phyloP scores from a whole-genome alignment of 2,888 invertebrate species.

The Iselma pallidipennis region DNA sequence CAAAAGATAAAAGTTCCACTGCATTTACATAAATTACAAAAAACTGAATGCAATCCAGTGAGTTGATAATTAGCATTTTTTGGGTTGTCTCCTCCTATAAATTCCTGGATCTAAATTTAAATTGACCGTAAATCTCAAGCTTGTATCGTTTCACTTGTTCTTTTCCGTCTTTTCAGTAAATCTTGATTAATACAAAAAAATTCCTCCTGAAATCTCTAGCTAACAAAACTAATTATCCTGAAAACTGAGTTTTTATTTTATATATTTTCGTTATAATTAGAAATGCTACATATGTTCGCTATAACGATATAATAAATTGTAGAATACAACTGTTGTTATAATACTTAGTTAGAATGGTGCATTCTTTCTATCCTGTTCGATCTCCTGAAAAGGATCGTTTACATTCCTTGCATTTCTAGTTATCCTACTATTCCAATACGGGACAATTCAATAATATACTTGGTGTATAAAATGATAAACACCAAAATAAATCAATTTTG shows the following conservation, averaged over 20 bases:
- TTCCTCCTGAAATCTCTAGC: no score
- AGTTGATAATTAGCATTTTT: no score
- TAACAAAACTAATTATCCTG: no score
- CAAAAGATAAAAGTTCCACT: no score
- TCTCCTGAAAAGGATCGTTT: conserved; percentile 16
- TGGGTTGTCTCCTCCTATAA: background rate
- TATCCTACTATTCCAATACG: conserved; percentile 18
- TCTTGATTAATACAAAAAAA: no score
- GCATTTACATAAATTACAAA: background rate
- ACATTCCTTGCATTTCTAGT: conserved; percentile 11
- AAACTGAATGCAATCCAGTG: no score
- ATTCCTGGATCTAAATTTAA: background rate
- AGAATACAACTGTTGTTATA: conserved; percentile 20
- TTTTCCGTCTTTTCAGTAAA: no score
- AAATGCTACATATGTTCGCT: conserved; percentile 23
- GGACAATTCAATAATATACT: conserved; percentile 5
- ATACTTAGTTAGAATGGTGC: no score
- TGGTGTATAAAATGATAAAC: background rate
- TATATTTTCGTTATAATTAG: conserved; percentile 13
- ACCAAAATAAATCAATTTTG: background rate
- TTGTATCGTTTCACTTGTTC: no score
- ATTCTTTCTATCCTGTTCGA: conserved; percentile 13
- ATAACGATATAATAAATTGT: conserved; percentile 25
- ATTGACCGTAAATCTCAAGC: background rate
- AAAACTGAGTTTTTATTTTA: no score